Evolutionary conservation across 2,888 invertebrate species (phyloP), one percentile per base, ranked within the genome.

Genomic region (Gasteruption jaculator): DNA sequence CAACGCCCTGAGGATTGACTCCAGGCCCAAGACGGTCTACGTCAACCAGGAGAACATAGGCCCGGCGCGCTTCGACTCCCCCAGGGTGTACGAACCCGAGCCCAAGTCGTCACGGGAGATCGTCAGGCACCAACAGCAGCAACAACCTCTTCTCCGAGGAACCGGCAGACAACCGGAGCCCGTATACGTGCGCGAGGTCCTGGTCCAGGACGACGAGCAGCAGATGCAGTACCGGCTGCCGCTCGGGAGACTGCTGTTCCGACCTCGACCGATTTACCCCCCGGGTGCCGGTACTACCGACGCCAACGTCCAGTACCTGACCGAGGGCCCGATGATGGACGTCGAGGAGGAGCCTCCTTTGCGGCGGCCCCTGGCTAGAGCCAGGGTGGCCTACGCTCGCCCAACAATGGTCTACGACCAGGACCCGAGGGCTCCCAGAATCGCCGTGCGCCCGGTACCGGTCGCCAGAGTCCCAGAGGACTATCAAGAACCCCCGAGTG

Each of bases 221-320:
- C 24, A n/a, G n/a, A n/a, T 49, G 3, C 26, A 46, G 3, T 33
- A 46, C 5, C 32, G 49, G 6, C 41, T 45, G 4, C 54, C 63
- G 0, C 37, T 63, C 6, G 53, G 60, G 3, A 60, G 65, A 22
- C 45, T 64, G 3, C 31, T 67, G 1, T 51, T 60, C 22, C 54
- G 63, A 3, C 57, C 63, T 7, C 41, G 61, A 2, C 43, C 58
- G 0, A 52, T 45, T 18, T 63, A 63, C 3, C 62, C 57, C 21
- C 54, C 60, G 0, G 67, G 65, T 11, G 48, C 64, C 0, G 53
- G 60, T 1, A 57, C 62, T 1, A 63, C 63, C 1, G 61, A 63
- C 4, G 49, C 59, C 1, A 69, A 66, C 7, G 55, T 64, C 25
- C 66, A 66, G 29, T 71, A 68, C 20, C 37, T 64, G 3, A 58